Percentiles rank a stretch among this genome's conserved stretches.
Evolutionary conservation across 2,113 vertebrate species (phyloP).

Genomic region (Lampris incognitus): DNA sequence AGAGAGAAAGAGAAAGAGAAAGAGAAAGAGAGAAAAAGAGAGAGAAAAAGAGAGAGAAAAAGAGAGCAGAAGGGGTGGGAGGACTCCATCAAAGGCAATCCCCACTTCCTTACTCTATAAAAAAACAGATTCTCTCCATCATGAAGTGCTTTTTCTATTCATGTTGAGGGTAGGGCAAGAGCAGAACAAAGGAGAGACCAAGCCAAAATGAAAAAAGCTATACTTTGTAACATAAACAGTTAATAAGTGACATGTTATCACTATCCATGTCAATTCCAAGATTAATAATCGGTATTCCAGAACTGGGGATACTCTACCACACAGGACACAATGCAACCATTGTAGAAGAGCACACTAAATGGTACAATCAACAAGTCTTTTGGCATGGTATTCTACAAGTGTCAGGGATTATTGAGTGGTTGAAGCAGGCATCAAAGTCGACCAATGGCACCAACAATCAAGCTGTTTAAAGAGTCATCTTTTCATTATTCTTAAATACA

Average conservation of each 20-base stretch:
- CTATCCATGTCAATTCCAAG: background rate
- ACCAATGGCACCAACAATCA: background rate
- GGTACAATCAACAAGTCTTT: background rate
- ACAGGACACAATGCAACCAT: background rate
- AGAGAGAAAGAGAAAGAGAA: too few species aligned
- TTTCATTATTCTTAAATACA: background rate
- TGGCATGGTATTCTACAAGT: too few species aligned
- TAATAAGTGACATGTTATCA: background rate
- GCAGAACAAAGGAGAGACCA: background rate
- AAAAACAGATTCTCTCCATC: slow-evolving; percentile 16
- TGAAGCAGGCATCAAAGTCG: background rate
- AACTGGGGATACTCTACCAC: too few species aligned
- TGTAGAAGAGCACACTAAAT: background rate
- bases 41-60: background rate
- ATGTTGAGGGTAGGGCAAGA: background rate
- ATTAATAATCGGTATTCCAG: too few species aligned
- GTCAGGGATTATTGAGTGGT: background rate
- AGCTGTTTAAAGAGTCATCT: background rate
- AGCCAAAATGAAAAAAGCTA: background rate
- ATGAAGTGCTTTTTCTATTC: slow-evolving; percentile 7
- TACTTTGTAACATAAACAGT: background rate
- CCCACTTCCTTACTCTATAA: slow-evolving; percentile 8
- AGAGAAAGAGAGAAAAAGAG: background rate
- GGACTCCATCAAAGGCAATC: background rate
- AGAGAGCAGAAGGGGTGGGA: background rate